Base-by-base conservation (phyloP, 2,797 vertebrate genomes). In the Sylvia borin region DNA sequence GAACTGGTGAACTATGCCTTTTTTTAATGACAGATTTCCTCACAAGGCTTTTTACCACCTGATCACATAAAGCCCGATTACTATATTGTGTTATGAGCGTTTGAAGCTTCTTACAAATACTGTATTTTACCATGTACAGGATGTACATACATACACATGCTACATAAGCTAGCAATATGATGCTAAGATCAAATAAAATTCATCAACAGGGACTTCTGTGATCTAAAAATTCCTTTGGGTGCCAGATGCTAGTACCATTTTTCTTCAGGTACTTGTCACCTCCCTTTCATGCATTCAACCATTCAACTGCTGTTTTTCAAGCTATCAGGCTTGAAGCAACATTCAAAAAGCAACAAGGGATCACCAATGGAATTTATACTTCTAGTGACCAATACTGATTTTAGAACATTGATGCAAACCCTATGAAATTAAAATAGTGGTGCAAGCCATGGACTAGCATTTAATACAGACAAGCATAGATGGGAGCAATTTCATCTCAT, bases 91-190 rank as follows among this genome's bases (percentile, higher is more conserved):
- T 48, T 48, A 36, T 1, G 2, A 75, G n/a, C 27, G 84, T 36
- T 58, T 72, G 38, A 71, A 75, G 55, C 8, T 34, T 87, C 40
- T 61, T 84, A 36, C 1, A 21, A 71, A 11, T 51, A 57, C 0
- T 70, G 7, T 5, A 25, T 38, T 73, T 34, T 64, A 57, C 26
- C 5, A 55, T 1, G 0, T 36, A 72, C 15, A 81, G n/a, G 18
- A 61, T 5, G 18, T 34, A 57, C 27, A 45, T 12, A 68, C 8
- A 60, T 4, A 38, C 1, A 4, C 1, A 2, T 21, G 27, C 11
- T 75, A 66, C 2, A 42, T 34, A 80, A 55, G 16, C 22, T 72
- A 88, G 16, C 45, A 78, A 1, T 45, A 62, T 0, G 0, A 71
- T 26, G 66, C 14, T 11, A 70, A 29, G 4, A 40, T 29, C 31